phyloP scores from a whole-genome alignment of 2,113 vertebrate genomes.

The Hippolais icterina region DNA sequence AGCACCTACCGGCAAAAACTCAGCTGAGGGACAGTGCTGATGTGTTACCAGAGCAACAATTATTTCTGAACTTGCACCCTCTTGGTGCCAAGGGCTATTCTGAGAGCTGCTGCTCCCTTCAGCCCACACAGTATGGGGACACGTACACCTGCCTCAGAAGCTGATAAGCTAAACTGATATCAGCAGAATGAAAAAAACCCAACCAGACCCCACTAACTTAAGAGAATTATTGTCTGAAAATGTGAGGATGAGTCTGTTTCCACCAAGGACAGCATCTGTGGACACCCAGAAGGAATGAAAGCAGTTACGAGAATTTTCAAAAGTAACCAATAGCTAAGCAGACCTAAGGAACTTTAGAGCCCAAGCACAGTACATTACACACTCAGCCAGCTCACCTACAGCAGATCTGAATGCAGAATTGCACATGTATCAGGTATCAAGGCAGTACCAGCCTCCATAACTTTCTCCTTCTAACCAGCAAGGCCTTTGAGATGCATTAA shows the following conservation, averaged over 20 bases:
- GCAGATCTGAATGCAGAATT: not conserved
- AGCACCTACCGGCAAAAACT: not conserved
- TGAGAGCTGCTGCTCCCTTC: not conserved
- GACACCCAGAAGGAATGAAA: not conserved
- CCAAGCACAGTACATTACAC: not conserved
- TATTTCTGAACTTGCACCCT: not conserved
- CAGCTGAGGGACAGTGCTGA: not conserved
- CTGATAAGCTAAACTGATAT: not conserved
- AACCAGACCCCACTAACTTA: not conserved
- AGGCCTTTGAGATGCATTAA: not conserved
- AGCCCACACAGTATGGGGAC: rapidly evolving
- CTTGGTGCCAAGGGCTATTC: not conserved
- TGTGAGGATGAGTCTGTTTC: not conserved
- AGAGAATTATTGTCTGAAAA: not conserved
- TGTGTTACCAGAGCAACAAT: conserved; percentile 14
- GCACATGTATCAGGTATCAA: not conserved
- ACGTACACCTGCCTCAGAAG: not conserved
- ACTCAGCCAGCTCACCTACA: not conserved
- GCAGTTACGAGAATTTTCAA: not conserved
- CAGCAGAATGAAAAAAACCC: not conserved
- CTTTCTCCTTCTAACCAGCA: not conserved
- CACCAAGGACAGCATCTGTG: not conserved
- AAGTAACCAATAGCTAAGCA: not conserved
- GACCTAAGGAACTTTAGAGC: not conserved
- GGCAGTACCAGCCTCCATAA: not conserved